Evolutionary conservation across 2,888 invertebrate species (phyloP), one percentile per base, ranked within the genome.

Genomic region (Ophion ventricosus): DNA sequence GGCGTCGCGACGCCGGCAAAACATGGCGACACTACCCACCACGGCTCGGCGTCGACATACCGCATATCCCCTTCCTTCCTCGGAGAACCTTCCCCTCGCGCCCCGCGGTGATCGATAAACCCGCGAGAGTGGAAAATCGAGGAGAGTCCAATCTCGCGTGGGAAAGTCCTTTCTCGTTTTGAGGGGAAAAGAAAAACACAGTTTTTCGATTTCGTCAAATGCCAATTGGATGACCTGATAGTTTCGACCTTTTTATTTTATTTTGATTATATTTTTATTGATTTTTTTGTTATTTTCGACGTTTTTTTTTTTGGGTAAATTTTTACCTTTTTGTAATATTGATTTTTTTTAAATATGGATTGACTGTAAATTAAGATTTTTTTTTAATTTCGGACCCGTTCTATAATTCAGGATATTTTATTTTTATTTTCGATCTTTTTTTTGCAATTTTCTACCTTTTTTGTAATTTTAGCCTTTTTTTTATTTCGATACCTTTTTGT

Each of bases 1-100:
- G 90, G 87, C 91, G 87, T 83, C 84, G 83, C 86, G 90, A 89
- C 91, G 89, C 89, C 91, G 89, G 88, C 88, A 88, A 88, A 90
- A 90, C 49, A 49, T 89, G 88, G 90, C 90, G 87, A 85, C 88
- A 83, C 73, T 23, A 56, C 83, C 69, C 25, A 61, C 69, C 70
- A 57, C 20, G 61, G 23, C 80, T 11, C 10, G 14, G 14, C 56
- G 43, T 82, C 67, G 17, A 61, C 54, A 67, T 40, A 25, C 69
- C 74, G 17, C 80, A 14, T 26, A 49, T 14, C 49, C 14, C 49
- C 49, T 17, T 17, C 49, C 49, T 17, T 17, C 49, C 17, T 11
- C 17, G 49, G 17, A 14, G 2, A 4, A 49, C 64, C 75, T n/a
- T 25, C 23, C 73, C 67, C 67, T 64, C 43, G 54, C 75, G 61